Percentiles rank a stretch among this genome's conserved stretches.
Conservation (phyloP, 2,797 vertebrate species). For the Astyanax mexicanus region DNA sequence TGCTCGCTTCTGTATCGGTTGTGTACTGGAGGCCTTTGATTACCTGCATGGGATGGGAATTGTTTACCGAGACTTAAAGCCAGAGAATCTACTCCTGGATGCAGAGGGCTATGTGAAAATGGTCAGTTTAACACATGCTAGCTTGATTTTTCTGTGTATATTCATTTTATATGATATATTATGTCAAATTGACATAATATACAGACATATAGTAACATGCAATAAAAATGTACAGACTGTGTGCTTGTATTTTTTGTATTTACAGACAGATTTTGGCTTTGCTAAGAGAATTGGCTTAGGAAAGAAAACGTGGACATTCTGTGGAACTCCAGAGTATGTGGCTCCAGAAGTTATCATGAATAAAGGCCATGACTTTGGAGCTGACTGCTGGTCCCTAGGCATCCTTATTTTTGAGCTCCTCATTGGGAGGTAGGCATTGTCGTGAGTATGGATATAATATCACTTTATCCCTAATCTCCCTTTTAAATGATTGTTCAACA, state of each 20-base stretch:
- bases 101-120: conserved; percentile 80
- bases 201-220: not conserved
- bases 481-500: not conserved
- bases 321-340: conserved; percentile 85
- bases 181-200: no score
- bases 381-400: conserved; percentile 84
- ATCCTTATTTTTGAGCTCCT: conserved; percentile 85
- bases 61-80: conserved; percentile 81
- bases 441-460: no score
- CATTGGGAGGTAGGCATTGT: conserved; percentile 76
- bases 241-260: not conserved
- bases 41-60: conserved; percentile 77
- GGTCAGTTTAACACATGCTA: conserved; percentile 60
- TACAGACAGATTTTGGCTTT: conserved; percentile 81
- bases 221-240: not conserved
- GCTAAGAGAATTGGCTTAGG: conserved; percentile 79
- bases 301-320: conserved; percentile 85
- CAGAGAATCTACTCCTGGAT: conserved; percentile 80
- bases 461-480: not conserved
- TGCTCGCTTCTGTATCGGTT: conserved; percentile 79
- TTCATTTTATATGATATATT: no score
- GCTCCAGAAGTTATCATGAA: conserved; percentile 85
- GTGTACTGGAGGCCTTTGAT: conserved; percentile 81
- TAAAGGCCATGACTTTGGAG: conserved; percentile 84
- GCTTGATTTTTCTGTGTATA: no score